Percentiles rank a stretch among this genome's conserved stretches.
Evolutionary conservation across 2,113 vertebrate genomes (phyloP).

Genomic region (Larimichthys polyactis): DNA sequence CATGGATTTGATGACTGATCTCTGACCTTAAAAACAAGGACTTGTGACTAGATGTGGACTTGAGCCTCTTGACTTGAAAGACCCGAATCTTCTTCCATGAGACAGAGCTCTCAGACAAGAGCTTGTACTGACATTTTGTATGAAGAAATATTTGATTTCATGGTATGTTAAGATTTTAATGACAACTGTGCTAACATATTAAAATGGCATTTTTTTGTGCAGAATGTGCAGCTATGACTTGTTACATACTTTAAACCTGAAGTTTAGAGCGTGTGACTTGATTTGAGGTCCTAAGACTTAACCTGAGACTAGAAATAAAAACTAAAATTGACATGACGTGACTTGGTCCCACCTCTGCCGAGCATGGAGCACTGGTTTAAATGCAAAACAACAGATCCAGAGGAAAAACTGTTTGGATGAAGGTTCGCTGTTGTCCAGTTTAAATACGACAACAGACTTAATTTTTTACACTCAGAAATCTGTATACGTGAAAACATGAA

Average conservation of each 20-base stretch:
- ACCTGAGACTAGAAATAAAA: not conserved
- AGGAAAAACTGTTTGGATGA: not conserved
- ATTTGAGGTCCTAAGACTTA: not conserved
- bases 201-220: too few relatives aligned
- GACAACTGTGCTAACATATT: too few relatives aligned
- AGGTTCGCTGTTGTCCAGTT: not conserved
- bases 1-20: not conserved
- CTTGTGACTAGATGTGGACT: not conserved
- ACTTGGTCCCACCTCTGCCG: conserved; percentile 12
- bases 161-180: too few relatives aligned
- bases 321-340: not conserved
- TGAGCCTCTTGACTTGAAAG: not conserved
- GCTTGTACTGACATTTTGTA: too few relatives aligned
- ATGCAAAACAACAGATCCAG: not conserved
- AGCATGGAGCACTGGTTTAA: not conserved
- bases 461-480: not conserved
- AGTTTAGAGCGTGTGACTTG: not conserved
- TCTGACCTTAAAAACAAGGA: not conserved
- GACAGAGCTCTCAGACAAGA: too few relatives aligned
- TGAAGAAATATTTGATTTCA: too few relatives aligned
- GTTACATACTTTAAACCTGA: not conserved
- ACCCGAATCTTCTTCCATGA: not conserved
- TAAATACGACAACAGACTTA: not conserved
- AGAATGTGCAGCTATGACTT: not conserved
- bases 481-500: not conserved